phyloP scores from a whole-genome alignment of 2,888 invertebrate genomes.

The Loripinus fragilis region DNA sequence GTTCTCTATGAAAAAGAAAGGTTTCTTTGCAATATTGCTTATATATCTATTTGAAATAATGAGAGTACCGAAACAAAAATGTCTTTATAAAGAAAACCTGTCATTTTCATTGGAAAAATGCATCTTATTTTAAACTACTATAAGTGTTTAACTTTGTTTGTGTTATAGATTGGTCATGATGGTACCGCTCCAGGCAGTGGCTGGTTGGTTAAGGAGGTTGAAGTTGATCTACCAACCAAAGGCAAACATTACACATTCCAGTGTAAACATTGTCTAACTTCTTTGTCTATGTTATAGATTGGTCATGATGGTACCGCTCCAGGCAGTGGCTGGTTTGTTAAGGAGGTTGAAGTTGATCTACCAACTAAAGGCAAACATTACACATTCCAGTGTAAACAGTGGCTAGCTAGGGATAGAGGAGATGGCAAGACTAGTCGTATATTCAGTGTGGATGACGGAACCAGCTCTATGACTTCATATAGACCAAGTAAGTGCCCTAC shows the following conservation, averaged over 20 bases:
- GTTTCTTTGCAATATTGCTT: too few relatives aligned
- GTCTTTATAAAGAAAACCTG: too few relatives aligned
- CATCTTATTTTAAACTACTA: too few relatives aligned
- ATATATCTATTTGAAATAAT: too few relatives aligned
- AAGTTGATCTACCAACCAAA: conserved; percentile 82
- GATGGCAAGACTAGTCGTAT: conserved; percentile 81
- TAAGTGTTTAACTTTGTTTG: too few relatives aligned
- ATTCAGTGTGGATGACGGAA: conserved; percentile 80
- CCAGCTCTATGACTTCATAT: conserved; percentile 79
- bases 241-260: conserved; percentile 82
- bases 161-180: conserved; percentile 82
- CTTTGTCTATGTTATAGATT: conserved; percentile 77
- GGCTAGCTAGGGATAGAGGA: conserved; percentile 82
- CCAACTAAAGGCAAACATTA: conserved; percentile 83
- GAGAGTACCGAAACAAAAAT: too few relatives aligned
- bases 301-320: conserved; percentile 82
- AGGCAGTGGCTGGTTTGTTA: conserved; percentile 82
- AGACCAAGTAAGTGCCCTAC: conserved; percentile 74
- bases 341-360: conserved; percentile 81
- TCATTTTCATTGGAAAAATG: too few relatives aligned
- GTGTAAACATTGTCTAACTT: too few relatives aligned
- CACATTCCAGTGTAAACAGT: conserved; percentile 81
- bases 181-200: conserved; percentile 80
- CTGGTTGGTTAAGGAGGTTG: conserved; percentile 82
- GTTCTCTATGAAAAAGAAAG: too few relatives aligned